Evolutionary conservation across 2,888 invertebrate species (phyloP), one percentile per base, ranked within the genome.

Genomic region (Drosophila neutralis): DNA sequence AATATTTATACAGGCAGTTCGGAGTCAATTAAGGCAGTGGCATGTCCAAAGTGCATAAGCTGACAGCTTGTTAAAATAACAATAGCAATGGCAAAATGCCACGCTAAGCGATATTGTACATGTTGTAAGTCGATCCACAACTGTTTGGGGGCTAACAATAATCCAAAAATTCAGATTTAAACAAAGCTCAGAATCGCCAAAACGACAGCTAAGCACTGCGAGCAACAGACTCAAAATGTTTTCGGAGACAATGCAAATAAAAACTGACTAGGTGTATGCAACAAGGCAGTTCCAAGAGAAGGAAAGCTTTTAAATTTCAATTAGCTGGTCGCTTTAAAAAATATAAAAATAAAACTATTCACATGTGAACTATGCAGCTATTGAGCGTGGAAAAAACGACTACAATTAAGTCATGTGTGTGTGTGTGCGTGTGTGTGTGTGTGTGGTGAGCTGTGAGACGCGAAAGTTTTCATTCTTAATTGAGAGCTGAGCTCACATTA

Each of bases 1-100:
- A 68, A 75, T 69, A 72, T 83, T 69, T 72, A 42, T 51, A 33
- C 42, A 66, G 53, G 59, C 68, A 64, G 54, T 61, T 67, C 60
- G 13, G 48, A 42, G 60, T 49, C 60, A 69, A 71, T 77, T 75
- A 59, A 31, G 45, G 52, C 42, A 54, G 29, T 60, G 49, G 61
- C 83, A 45, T 72, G 72, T 63, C 52, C 49, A 56, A 69, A 61
- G 59, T 82, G 59, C 67, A 74, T 48, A 36, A 60, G 29, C 29
- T 56, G 38, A 21, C 27, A 45, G 42, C 5, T 7, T 24, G 36
- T 38, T 29, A 27, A 24, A 48, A 53, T 35, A 68, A 68, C 45
- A 53, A 24, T 18, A 36, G 31, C 29, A 42, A 48, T 48, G 69
- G 35, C 54, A 31, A 36, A 29, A 24, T 21, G 29, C 29, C 29